Evolutionary conservation across 92 coral and sea anemone species (phyloP), one percentile per base, ranked within the genome.

Genomic region (Epizoanthus scotinus): DNA sequence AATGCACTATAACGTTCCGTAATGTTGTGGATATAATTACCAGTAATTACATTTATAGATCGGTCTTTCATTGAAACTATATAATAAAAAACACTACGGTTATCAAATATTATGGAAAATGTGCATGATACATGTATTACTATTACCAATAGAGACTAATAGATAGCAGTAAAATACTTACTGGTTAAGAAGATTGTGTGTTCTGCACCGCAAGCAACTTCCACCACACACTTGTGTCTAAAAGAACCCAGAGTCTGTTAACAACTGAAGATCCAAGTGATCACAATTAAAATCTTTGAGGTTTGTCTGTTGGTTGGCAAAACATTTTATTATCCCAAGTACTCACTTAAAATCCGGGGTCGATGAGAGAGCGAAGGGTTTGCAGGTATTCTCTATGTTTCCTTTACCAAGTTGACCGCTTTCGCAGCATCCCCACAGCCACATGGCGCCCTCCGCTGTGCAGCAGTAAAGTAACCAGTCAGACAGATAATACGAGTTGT

Each of bases 401-500:
- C 86, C 97, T 54, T 89, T 81, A 24, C 99, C 99, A 36, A 94
- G 81, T 74, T 96, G 99, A 4, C 99, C 98, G 59, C 71, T 81
- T 67, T 94, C 92, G 86, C 94, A 93, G 27, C 90, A 84, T 21
- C 99, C 99, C 99, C 99, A 96, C 77, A 91, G 81, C 98, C 97
- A 96, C 29, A 96, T 85, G 40, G 84, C 78, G 44, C 99, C 99
- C 34, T 70, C 77, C 40, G 89, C 97, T 92, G 63, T 55, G 52
- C 8, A 70, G 34, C 15, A 58, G 60, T 31, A 34, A 72, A 42
- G 34, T 24, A 44, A 54, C 10, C 52, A 47, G 52, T 40, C 44
- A 40, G 44, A 40, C 44, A 5, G 44, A n/a, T n/a, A n/a, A n/a
- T n/a, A n/a, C n/a, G n/a, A n/a, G n/a, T n/a, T n/a, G n/a, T n/a